Evolutionary conservation across 2,888 invertebrate species (phyloP), one percentile per base, ranked within the genome.

Genomic region (Polyommatus iphigenia): DNA sequence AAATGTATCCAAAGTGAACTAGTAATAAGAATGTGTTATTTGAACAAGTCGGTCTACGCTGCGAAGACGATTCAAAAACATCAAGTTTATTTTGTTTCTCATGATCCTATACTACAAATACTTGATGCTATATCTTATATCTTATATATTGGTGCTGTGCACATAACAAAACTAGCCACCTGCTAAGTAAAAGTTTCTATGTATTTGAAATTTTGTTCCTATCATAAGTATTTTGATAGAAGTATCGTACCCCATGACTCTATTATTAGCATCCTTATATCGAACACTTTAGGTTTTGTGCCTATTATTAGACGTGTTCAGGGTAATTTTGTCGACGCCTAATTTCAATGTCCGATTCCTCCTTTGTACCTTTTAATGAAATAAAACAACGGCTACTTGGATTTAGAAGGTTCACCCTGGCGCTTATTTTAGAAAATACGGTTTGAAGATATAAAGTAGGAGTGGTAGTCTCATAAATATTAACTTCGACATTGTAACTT

Each of bases 1-100:
- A 86, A 87, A 88, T 88, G 86, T 91, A 89, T 88, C 87, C 85
- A 87, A 85, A 86, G 86, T 84, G 85, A 86, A 89, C 88, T 83
- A 84, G 85, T 86, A 91, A 91, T 91, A 90, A 89, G 88, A 89
- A 50, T 75, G 50, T 75, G 50, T 75, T 75, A 50, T 75, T 54
- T 75, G 75, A 50, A 50, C 75, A 75, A 50, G 75, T 20, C 24
- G 3, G 24, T 67, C 32, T 67, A 67, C 67, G 29, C 67, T 67
- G 15, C 67, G 15, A 32, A 67, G 29, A 62, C 24, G 24, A n/a
- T 36, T 59, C 8, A 77, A 77, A 67, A 50, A 18, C 18, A 18
- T 54, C 54, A 54, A 54, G 54, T 77, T 13, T 46, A 8, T 50
- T 62, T 62, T 8, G 62, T 29, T 18, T 36, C 67, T 67, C 59